Evolutionary conservation across 30 jellyfish, hydroid and myxozoan genomes (phyloP).

Genomic region (Chrysaora quinquecirrha): DNA sequence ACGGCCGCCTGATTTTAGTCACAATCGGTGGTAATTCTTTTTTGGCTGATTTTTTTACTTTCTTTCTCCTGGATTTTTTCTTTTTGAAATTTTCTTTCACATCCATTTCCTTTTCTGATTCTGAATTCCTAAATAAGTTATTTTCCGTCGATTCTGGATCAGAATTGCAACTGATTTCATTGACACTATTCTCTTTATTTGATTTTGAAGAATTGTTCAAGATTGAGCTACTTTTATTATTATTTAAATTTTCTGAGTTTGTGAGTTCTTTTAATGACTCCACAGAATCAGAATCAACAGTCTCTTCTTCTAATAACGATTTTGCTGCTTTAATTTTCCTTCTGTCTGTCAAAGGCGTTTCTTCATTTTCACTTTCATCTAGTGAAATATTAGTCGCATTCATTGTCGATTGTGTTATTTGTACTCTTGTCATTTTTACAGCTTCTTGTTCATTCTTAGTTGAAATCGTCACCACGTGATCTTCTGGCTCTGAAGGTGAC

Average conservation of each 20-base stretch:
- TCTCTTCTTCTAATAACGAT: neutral
- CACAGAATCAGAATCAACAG: constrained; percentile 7
- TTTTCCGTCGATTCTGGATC: constrained; percentile 5
- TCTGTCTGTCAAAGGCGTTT: constrained; percentile 23
- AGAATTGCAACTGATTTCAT: neutral
- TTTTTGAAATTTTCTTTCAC: constrained; percentile 37
- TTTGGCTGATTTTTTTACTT: constrained; percentile 1
- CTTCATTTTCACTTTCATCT: constrained; percentile 4
- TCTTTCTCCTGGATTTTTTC: constrained; percentile 4
- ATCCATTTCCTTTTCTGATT: constrained; percentile 61
- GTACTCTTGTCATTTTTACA: constrained; percentile 12
- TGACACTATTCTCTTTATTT: neutral
- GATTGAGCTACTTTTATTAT: neutral
- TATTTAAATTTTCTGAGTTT: neutral
- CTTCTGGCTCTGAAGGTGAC: constrained; percentile 8
- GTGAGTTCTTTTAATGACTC: constrained; percentile 54
- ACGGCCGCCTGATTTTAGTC: constrained; percentile 27
- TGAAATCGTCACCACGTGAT: constrained; percentile 7
- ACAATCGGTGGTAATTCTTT: constrained; percentile 47
- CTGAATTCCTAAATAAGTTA: constrained; percentile 34
- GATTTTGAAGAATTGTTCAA: too few relatives aligned
- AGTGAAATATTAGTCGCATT: neutral
- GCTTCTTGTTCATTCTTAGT: neutral
- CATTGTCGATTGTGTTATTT: neutral
- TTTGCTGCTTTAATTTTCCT: neutral